Evolutionary conservation across 2,797 vertebrate genomes (phyloP).

Genomic region (Eurystomus glaucurus): DNA sequence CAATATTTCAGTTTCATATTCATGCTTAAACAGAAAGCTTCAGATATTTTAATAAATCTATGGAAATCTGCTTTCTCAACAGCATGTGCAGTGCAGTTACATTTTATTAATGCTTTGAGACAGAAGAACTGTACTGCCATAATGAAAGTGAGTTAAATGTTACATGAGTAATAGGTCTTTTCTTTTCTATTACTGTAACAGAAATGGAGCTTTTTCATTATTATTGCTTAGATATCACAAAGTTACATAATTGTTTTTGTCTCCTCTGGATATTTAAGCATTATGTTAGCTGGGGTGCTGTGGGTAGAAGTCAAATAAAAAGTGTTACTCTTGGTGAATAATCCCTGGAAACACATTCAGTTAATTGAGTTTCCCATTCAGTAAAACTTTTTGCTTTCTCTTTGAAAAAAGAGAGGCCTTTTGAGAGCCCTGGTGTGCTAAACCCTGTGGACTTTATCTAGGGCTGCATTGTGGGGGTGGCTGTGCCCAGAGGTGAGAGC

Average conservation of each 20-base stretch:
- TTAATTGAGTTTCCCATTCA: neutral
- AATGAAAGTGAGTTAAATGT: neutral
- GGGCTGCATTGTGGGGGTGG: neutral
- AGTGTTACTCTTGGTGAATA: neutral
- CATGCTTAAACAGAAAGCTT: neutral
- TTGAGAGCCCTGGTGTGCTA: neutral
- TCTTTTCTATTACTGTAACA: neutral
- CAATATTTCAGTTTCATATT: neutral
- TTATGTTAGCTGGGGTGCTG: neutral
- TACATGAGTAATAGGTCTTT: neutral
- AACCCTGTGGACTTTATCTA: neutral
- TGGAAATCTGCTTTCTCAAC: neutral
- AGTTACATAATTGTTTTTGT: neutral
- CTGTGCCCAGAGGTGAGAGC: neutral
- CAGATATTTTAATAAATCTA: neutral
- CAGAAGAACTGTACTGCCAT: neutral
- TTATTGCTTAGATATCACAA: neutral
- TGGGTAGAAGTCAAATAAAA: neutral
- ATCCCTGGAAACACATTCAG: neutral
- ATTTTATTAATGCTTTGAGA: neutral
- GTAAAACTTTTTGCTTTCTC: neutral
- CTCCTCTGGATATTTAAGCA: neutral
- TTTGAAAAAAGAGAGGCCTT: neutral
- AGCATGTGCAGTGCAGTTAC: neutral
- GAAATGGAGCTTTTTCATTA: neutral